A percentile compares a stretch with the other conserved stretches of the same genome.
phyloP scores from a whole-genome alignment of 1,140 invertebrate genomes.

The Panonychus citri region DNA sequence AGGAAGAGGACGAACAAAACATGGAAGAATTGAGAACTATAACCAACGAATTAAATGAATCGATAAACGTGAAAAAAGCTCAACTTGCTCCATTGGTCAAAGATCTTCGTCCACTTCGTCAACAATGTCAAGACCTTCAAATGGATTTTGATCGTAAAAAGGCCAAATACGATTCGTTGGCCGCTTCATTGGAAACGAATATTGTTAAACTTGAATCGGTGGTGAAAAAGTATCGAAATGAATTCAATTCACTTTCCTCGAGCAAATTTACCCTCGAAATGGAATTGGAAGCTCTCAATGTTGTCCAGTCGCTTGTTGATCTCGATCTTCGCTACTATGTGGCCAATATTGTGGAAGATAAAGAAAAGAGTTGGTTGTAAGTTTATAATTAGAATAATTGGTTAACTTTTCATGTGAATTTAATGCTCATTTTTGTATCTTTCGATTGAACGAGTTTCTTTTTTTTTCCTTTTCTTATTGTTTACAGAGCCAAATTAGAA shows the following conservation, averaged over 20 bases:
- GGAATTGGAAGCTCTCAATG: not conserved
- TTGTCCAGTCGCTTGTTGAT: not conserved
- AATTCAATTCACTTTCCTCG: not conserved
- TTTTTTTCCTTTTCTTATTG: no score
- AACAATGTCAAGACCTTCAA: slow-evolving; percentile 30
- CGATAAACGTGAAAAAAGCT: slow-evolving; percentile 31
- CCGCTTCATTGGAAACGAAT: slow-evolving; percentile 30
- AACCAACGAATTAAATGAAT: slow-evolving; percentile 29
- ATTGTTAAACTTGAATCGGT: slow-evolving; percentile 33
- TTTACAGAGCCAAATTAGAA: not conserved
- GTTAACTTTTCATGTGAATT: not conserved
- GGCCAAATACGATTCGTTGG: slow-evolving; percentile 30
- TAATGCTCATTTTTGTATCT: no score
- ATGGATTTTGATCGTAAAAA: slow-evolving; percentile 34
- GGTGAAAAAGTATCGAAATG: not conserved
- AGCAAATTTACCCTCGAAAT: not conserved
- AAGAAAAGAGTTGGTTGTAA: not conserved
- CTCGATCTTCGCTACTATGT: not conserved
- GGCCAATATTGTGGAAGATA: not conserved
- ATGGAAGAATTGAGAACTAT: slow-evolving; percentile 33
- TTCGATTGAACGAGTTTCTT: no score
- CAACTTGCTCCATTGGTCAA: slow-evolving; percentile 37
- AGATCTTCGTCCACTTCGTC: slow-evolving; percentile 33
- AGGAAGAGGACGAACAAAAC: slow-evolving; percentile 31
- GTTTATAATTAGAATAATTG: not conserved